Evolutionary conservation across 35 echinoderm and acorn worm species (phyloP).

Genomic region (Holothuria glaberrima): DNA sequence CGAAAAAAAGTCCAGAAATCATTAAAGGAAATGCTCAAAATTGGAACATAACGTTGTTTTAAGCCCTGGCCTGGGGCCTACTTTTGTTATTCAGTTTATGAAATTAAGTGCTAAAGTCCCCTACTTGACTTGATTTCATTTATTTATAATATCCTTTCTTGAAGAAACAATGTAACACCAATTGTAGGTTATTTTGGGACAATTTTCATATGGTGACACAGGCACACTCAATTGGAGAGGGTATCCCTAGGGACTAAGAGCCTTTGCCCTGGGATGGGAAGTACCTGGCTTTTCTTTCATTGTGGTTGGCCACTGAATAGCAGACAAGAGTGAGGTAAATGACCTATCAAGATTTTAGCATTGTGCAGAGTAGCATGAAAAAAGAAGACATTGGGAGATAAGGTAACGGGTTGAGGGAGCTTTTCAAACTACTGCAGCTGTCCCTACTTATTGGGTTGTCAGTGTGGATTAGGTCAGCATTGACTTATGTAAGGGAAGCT

Average conservation of each 20-base stretch:
- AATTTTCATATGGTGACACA: constrained; percentile 27
- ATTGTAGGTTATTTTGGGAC: constrained; percentile 5
- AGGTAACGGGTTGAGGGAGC: neutral
- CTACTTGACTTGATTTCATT: constrained; percentile 28
- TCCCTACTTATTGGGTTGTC: constrained; percentile 10
- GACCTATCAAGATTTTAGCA: constrained; percentile 2
- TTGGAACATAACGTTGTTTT: constrained; percentile 28
- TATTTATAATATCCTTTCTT: constrained; percentile 6
- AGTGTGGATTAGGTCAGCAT: constrained; percentile 12
- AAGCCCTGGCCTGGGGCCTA: neutral
- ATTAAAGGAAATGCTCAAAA: constrained; percentile 9
- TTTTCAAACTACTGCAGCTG: constrained; percentile 12
- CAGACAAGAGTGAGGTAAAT: neutral
- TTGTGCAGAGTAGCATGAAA: neutral
- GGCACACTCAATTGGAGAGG: neutral
- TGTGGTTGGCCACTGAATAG: neutral
- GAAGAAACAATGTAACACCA: constrained; percentile 39
- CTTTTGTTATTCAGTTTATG: constrained; percentile 40
- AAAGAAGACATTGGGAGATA: neutral
- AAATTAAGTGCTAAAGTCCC: constrained; percentile 18
- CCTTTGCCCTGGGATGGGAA: constrained; percentile 36
- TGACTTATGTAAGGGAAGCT: neutral
- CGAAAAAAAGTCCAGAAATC: neutral
- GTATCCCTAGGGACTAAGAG: constrained; percentile 9
- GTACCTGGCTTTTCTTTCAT: constrained; percentile 15